Conservation (phyloP, 2,113 vertebrate species). For the Gallinago jamesoni region DNA sequence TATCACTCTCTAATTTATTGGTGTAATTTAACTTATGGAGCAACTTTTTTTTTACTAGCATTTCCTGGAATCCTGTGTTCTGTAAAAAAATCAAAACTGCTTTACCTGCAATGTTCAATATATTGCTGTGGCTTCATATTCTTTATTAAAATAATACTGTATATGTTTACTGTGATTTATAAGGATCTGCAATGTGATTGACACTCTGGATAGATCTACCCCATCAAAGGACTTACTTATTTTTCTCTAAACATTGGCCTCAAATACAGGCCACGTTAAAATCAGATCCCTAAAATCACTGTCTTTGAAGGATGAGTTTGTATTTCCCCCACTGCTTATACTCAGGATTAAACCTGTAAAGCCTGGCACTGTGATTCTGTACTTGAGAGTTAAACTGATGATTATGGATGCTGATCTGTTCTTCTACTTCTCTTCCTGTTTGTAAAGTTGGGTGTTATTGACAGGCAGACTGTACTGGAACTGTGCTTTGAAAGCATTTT, state of each 20-base stretch:
- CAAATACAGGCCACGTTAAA: not conserved
- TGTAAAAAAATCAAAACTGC: not conserved
- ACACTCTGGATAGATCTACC: not conserved
- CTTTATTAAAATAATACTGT: not conserved
- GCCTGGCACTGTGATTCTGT: not conserved
- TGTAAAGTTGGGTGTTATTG: not conserved
- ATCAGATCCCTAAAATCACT: not conserved
- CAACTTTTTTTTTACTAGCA: not conserved
- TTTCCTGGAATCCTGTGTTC: not conserved
- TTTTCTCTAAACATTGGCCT: not conserved
- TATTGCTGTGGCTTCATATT: not conserved
- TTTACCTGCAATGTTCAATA: not conserved
- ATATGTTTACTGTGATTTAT: not conserved
- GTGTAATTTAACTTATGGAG: not conserved
- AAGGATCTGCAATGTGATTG: not conserved
- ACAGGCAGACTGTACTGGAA: too few species aligned
- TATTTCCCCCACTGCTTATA: not conserved
- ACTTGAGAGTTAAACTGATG: not conserved
- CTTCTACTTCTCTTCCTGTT: not conserved
- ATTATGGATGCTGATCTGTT: not conserved
- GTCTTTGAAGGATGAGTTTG: not conserved
- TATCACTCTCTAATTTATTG: not conserved
- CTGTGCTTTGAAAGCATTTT: not conserved
- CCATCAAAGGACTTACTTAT: not conserved
- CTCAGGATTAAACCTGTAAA: not conserved